Evolutionary conservation across 1,140 invertebrate genomes (phyloP).

Genomic region (Armadillidium nasatum): DNA sequence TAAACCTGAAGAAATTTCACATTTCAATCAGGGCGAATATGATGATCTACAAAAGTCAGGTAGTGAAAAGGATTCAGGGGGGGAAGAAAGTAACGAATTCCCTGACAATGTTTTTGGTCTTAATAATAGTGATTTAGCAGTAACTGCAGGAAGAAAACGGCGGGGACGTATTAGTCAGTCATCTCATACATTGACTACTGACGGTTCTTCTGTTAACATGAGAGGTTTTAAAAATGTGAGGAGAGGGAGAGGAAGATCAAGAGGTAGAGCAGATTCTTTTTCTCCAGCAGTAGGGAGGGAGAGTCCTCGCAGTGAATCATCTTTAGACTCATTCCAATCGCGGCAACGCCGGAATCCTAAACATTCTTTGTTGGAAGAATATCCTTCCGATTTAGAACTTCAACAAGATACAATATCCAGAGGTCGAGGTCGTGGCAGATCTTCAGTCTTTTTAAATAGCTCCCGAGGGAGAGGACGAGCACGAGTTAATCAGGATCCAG

Average conservation of each 20-base stretch:
- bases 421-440: neutral
- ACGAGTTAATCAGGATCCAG: neutral
- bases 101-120: conserved; percentile 13
- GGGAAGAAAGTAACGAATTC: conserved; percentile 29
- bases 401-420: neutral
- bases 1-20: neutral
- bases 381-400: conserved; percentile 4
- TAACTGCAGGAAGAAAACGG: too few species aligned
- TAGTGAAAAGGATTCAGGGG: conserved; percentile 36
- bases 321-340: neutral
- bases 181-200: neutral
- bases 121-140: too few species aligned
- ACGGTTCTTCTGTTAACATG: neutral
- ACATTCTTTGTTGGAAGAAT: conserved; percentile 29
- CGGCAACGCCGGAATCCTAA: conserved; percentile 24
- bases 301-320: conserved; percentile 31
- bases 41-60: conserved; percentile 24
- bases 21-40: too few species aligned
- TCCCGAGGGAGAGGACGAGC: conserved; percentile 6
- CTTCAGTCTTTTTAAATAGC: neutral
- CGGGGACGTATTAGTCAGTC: conserved; percentile 14
- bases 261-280: neutral
- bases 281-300: conserved; percentile 16
- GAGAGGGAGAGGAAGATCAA: conserved; percentile 21
- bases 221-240: conserved; percentile 3